These are phyloP conservation scores for Theretra japonica DNA, from an alignment of 2,888 invertebrate genomes.

Conservation along the genomic window DNA sequence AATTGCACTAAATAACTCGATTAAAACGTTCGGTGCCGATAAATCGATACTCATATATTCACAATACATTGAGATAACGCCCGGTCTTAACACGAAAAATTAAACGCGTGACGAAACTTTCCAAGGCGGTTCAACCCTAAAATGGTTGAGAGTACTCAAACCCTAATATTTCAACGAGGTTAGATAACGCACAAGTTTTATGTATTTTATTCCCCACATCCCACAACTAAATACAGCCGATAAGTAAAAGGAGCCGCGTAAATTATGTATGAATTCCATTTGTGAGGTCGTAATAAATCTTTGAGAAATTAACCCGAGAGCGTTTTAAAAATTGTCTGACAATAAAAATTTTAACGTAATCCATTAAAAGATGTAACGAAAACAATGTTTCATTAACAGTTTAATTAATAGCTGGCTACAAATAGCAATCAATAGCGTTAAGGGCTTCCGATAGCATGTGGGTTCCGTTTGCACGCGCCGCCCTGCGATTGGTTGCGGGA, in stretches of 20 bases:
- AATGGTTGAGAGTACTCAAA: constrained; percentile 60
- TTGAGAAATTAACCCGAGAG: not conserved
- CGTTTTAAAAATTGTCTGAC: constrained; percentile 30
- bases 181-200: constrained; percentile 26
- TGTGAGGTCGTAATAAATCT: constrained; percentile 17
- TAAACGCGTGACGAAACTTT: constrained; percentile 41
- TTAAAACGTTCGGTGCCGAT: constrained; percentile 50
- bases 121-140: constrained; percentile 51
- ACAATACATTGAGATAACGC: constrained; percentile 53
- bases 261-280: constrained; percentile 25
- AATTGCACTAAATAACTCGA: constrained; percentile 57
- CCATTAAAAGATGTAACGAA: constrained; percentile 32
- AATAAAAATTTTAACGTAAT: constrained; percentile 17
- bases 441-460: constrained; percentile 66
- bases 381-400: constrained; percentile 44
- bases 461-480: constrained; percentile 57
- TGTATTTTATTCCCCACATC: constrained; percentile 22
- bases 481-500: constrained; percentile 66
- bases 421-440: constrained; percentile 74
- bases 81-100: constrained; percentile 36
- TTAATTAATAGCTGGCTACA: constrained; percentile 61
- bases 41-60: constrained; percentile 52
- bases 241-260: constrained; percentile 27
- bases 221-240: constrained; percentile 21
- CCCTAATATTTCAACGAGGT: constrained; percentile 51